Evolutionary conservation across 2,113 vertebrate genomes (phyloP).

Genomic region (Galemys pyrenaicus): DNA sequence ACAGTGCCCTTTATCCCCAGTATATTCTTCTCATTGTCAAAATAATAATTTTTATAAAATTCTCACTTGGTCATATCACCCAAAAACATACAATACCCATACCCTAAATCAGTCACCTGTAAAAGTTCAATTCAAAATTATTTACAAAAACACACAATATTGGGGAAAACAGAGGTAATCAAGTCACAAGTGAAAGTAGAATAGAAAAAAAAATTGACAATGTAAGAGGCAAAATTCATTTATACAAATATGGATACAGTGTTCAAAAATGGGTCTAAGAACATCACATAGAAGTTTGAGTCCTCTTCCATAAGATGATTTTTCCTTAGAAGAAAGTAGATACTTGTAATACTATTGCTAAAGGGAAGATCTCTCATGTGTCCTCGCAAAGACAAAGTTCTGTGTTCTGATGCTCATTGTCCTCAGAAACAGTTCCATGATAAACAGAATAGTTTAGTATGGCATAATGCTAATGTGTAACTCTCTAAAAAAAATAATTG

Average conservation of each 20-base stretch:
- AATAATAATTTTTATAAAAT: conserved; percentile 26
- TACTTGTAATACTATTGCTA: not conserved
- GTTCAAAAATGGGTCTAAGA: not conserved
- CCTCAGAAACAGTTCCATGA: not conserved
- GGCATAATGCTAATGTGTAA: not conserved
- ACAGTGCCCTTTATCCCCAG: not conserved
- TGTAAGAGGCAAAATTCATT: not conserved
- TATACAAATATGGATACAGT: not conserved
- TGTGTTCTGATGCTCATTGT: not conserved
- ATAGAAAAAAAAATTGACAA: conserved; percentile 8
- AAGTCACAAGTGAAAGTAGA: conserved; percentile 1
- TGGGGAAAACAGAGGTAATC: not conserved
- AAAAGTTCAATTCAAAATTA: not conserved
- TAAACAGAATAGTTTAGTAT: not conserved
- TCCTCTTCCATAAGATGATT: not conserved
- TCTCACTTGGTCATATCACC: not conserved
- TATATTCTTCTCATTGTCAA: not conserved
- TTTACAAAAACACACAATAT: not conserved
- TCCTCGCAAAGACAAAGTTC: not conserved
- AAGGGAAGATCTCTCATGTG: not conserved
- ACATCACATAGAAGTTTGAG: not conserved
- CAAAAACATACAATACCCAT: not conserved
- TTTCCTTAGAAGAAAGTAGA: not conserved
- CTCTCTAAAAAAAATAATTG: not conserved
- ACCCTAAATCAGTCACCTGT: not conserved